A percentile compares a stretch with the other conserved stretches of the same genome.
Conservation (phyloP, 2,888 invertebrate species). For the Lampropteryx suffumata region DNA sequence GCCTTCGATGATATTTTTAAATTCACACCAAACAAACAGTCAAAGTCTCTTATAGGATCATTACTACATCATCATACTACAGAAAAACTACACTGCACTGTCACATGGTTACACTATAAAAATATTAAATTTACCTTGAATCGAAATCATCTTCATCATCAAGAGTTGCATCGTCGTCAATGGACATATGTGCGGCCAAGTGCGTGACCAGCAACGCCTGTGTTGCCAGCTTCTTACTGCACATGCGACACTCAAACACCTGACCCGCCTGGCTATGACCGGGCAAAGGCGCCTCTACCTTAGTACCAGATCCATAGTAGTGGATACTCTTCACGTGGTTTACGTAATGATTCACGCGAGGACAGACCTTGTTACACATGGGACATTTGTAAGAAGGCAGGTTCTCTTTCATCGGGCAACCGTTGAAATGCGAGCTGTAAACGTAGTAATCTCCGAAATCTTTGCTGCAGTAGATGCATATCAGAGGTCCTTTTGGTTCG, state of each 20-base stretch:
- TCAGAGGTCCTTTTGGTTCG: constrained; percentile 43
- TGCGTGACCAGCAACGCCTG: constrained; percentile 68
- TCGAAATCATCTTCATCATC: constrained; percentile 48
- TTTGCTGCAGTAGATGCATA: constrained; percentile 63
- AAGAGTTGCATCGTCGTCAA: constrained; percentile 49
- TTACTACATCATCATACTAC: no score
- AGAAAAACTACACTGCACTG: no score
- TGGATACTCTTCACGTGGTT: constrained; percentile 60
- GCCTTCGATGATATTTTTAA: no score
- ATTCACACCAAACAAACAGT: no score
- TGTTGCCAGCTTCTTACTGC: constrained; percentile 56
- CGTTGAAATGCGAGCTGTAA: constrained; percentile 58
- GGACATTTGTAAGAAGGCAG: constrained; percentile 53
- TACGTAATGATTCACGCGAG: constrained; percentile 53
- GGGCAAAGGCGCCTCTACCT: constrained; percentile 1
- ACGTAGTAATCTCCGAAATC: constrained; percentile 59
- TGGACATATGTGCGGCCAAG: constrained; percentile 69
- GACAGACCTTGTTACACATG: constrained; percentile 54
- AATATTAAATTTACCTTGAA: constrained; percentile 49
- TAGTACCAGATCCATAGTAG: constrained; percentile 41
- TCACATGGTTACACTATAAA: no score
- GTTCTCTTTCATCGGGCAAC: constrained; percentile 53
- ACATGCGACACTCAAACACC: constrained; percentile 64
- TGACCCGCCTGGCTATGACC: constrained; percentile 13
- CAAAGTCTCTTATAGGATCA: no score